Base-by-base conservation (phyloP, 2,888 invertebrate genomes). In the Ectemnius continuus region DNA sequence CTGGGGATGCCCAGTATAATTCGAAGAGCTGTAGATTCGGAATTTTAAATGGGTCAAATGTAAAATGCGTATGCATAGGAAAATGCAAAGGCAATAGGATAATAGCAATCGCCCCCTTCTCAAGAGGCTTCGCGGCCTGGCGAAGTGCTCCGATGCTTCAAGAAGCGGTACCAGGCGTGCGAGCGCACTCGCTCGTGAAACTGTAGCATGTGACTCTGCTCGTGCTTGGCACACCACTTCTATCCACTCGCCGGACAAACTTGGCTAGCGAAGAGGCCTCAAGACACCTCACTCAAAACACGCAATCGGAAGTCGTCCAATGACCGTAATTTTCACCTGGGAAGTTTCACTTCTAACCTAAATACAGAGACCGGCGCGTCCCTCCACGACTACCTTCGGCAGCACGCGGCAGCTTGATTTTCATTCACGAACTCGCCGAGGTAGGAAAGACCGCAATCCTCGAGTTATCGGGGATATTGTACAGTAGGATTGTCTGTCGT, bases 321-420 rank as follows among this genome's bases (percentile, higher is more conserved):
- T 74, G 78, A 78, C 79, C 78, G 80, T 82, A 76, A 78, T 79
- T 80, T 84, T 83, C 82, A 80, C 75, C 65, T 61, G 68, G 68
- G 67, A 73, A 87, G 86, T 91, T 91, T 91, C 90, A 90, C 90
- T 90, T 90, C 88, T 88, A 91, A 90, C 90, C 90, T 90, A 85
- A 87, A 89, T 91, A 85, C 84, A 64, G 65, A 36, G 36, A 36
- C 36, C 52, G 59, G 6, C 75, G 69, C 59, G 14, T 76, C 67
- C 36, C 59, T 52, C 47, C 48, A 48, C 63, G 57, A 16, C 23
- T 45, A 57, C 20, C 70, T 23, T 52, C 28, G 65, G 59, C 71
- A 69, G 56, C 59, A 71, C 23, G 63, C 46, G 68, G 47, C 71
- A 66, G 47, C 52, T 36, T 60, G 2, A 20, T 45, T 8, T 4